Evolutionary conservation across 2,888 invertebrate species (phyloP).

Genomic region (Spodoptera picta): DNA sequence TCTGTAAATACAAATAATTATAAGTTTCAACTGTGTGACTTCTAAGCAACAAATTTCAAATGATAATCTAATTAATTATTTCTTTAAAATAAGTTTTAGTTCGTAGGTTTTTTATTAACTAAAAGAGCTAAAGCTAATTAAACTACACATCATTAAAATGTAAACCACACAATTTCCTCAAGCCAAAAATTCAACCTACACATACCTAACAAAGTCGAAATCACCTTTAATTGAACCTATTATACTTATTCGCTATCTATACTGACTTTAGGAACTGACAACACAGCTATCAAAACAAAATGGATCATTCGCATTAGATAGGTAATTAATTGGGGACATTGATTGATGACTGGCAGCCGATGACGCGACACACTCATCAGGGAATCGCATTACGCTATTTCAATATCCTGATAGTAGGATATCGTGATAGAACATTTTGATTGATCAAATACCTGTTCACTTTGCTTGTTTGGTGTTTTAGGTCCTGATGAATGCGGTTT

Average conservation of each 20-base stretch:
- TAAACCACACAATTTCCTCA: too few species aligned
- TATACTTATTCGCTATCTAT: background rate
- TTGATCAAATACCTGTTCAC: slow-evolving; percentile 43
- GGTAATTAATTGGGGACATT: slow-evolving; percentile 72
- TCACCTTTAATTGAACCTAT: background rate
- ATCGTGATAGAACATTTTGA: slow-evolving; percentile 20
- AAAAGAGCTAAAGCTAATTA: too few species aligned
- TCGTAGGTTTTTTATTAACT: too few species aligned
- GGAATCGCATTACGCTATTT: slow-evolving; percentile 63
- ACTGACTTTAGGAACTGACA: slow-evolving; percentile 3
- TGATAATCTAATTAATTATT: too few species aligned
- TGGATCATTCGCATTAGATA: slow-evolving; percentile 67
- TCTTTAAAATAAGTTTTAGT: too few species aligned
- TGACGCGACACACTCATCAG: slow-evolving; percentile 67
- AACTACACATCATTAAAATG: too few species aligned
- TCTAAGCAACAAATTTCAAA: too few species aligned
- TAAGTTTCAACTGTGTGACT: too few species aligned
- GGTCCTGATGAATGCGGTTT: slow-evolving; percentile 28
- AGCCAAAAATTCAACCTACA: too few species aligned
- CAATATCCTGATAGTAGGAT: slow-evolving; percentile 32
- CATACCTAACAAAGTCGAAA: too few species aligned
- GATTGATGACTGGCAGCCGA: slow-evolving; percentile 70
- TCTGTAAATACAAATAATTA: too few species aligned
- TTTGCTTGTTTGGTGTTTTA: slow-evolving; percentile 33
- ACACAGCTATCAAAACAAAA: slow-evolving; percentile 57